Base-by-base conservation (phyloP, 2,113 vertebrate genomes). In the Zootoca vivipara region DNA sequence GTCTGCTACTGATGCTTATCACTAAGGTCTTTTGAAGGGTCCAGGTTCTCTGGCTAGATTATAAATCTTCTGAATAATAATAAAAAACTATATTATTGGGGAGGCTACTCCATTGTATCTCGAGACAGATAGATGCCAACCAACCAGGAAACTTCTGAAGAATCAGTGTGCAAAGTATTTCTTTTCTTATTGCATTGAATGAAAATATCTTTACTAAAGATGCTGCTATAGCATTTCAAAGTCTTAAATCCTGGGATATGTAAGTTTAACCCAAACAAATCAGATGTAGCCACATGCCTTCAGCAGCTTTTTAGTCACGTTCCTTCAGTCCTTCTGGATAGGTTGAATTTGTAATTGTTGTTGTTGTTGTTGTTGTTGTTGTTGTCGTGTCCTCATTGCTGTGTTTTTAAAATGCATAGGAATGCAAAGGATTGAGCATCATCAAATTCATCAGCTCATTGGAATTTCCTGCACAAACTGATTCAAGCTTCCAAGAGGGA, bases 171-270 rank as follows among this genome's bases (percentile, higher is more conserved):
- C 40, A 91, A 74, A 82, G 65, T 46, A 28, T 77, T 28, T 77
- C 15, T 90, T 91, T 89, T 85, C 58, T 88, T 89, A 52, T 58
- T 70, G 7, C 85, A 70, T 65, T 72, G 70, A 78, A 30, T 65
- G 62, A 20, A 13, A 46, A 82, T 56, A 85, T 7, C 7, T 0
- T 83, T 35, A 20, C 20, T 9, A 77, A 88, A 89, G 89, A 81
- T 58, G 5, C 7, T 70, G n/a, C 85, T 69, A 75, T 40, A 69
- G 18, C 6, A 85, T 80, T 92, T 91, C 74, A 83, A 91, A 89
- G 3, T 33, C 80, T 65, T 10, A 87, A 90, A 89, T 26, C 33
- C 81, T 0, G 6, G 87, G 30, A 73, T 82, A 87, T 73, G 83
- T 81, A 81, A 87, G 18, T 52, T 52, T 79, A 89, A 73, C 82